Conservation (phyloP, 2,888 invertebrate genomes). For the Stenichneumon culpator region DNA sequence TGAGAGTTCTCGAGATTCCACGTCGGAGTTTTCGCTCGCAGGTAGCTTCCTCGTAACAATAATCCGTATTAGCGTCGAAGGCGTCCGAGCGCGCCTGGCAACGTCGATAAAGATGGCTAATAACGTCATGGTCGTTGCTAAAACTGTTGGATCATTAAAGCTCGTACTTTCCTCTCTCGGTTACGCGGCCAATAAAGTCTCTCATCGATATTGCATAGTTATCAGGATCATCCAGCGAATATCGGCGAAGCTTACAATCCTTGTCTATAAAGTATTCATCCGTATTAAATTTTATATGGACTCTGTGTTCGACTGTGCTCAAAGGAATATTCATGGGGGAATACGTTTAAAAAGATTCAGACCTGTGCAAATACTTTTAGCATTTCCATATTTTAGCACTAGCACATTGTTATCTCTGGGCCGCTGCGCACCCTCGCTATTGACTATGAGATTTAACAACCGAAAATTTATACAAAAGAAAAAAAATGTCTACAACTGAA, state of each 20-base stretch:
- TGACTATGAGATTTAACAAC: too few species aligned
- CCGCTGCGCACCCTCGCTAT: too few species aligned
- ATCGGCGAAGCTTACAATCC: not conserved
- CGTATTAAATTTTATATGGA: not conserved
- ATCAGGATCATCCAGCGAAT: slow-evolving; percentile 50
- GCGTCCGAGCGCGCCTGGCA: slow-evolving; percentile 55
- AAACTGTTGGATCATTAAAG: slow-evolving; percentile 71
- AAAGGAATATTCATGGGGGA: not conserved
- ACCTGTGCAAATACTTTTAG: not conserved
- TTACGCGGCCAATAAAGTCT: slow-evolving; percentile 72
- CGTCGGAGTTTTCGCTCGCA: not conserved
- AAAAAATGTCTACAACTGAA: too few species aligned
- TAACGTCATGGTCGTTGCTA: slow-evolving; percentile 61
- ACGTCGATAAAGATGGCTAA: slow-evolving; percentile 70
- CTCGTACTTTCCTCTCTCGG: slow-evolving; percentile 67
- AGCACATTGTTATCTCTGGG: too few species aligned
- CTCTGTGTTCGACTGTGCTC: not conserved
- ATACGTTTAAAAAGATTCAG: not conserved
- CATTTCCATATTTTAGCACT: too few species aligned
- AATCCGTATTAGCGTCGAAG: slow-evolving; percentile 35
- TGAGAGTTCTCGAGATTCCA: slow-evolving; percentile 7
- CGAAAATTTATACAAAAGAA: too few species aligned
- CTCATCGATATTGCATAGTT: slow-evolving; percentile 41
- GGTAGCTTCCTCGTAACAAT: slow-evolving; percentile 27
- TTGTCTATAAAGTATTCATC: not conserved